Conservation (phyloP, 2,797 vertebrate genomes). For the Gambelia wislizenii region DNA sequence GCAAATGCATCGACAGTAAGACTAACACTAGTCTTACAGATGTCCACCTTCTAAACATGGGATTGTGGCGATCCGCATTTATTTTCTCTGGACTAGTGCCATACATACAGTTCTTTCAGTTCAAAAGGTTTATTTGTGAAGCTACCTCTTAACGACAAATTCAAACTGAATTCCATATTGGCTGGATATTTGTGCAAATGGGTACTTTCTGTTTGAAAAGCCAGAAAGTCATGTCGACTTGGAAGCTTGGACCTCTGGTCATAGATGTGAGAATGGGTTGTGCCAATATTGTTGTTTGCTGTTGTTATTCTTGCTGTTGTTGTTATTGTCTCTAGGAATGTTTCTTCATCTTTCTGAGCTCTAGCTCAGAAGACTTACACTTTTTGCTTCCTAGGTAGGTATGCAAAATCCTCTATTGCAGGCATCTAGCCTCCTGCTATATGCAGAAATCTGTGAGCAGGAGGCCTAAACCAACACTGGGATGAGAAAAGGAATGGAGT, state of each 20-base stretch:
- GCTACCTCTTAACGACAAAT: constrained; percentile 4
- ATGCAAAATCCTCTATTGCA: neutral
- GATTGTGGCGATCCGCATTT: constrained; percentile 60
- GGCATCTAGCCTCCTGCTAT: neutral
- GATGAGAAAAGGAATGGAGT: neutral
- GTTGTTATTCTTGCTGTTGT: too few species aligned
- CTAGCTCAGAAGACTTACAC: too few species aligned
- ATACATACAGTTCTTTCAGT: constrained; percentile 58
- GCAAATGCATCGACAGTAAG: constrained; percentile 60
- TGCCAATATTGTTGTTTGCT: too few species aligned
- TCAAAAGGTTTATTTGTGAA: constrained; percentile 62
- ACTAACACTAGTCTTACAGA: constrained; percentile 54
- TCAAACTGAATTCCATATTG: neutral
- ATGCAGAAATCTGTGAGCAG: neutral
- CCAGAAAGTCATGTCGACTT: constrained; percentile 6
- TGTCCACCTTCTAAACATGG: constrained; percentile 58
- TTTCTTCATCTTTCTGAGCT: neutral
- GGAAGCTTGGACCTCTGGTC: neutral
- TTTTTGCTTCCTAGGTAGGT: neutral
- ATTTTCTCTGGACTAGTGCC: constrained; percentile 60
- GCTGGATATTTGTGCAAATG: constrained; percentile 40
- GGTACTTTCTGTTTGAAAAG: constrained; percentile 24
- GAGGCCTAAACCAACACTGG: neutral
- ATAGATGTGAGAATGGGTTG: neutral
- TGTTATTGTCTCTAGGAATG: too few species aligned